These are phyloP conservation scores for Sturmia bella DNA, from an alignment of 2,888 invertebrate species.

Conservation along the genomic window DNA sequence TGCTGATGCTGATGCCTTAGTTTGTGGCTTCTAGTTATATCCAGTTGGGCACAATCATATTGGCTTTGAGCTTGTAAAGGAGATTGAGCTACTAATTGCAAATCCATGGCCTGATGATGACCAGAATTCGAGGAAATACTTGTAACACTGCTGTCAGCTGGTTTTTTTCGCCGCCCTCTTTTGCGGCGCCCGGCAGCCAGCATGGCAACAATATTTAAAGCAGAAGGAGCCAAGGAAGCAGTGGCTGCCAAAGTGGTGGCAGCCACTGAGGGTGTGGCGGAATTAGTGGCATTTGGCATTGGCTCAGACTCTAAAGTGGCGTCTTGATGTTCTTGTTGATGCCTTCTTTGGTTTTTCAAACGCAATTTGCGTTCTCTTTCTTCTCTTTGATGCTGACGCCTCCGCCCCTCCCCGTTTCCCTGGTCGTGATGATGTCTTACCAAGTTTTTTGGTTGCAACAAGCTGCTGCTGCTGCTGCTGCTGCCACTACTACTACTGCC, in stretches of 20 bases:
- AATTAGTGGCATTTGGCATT: slow-evolving; percentile 72
- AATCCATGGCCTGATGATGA: slow-evolving; percentile 71
- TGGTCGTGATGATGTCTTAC: slow-evolving; percentile 78
- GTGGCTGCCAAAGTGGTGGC: slow-evolving; percentile 78
- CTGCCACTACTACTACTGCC: slow-evolving; percentile 24
- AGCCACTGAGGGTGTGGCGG: slow-evolving; percentile 75
- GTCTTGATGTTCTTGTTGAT: slow-evolving; percentile 67
- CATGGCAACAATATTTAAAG: slow-evolving; percentile 78
- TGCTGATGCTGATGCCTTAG: slow-evolving; percentile 60
- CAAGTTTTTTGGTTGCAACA: slow-evolving; percentile 77
- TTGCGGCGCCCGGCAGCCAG: slow-evolving; percentile 79
- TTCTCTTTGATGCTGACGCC: slow-evolving; percentile 74
- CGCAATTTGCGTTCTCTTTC: slow-evolving; percentile 73
- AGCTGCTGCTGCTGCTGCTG: slow-evolving; percentile 60
- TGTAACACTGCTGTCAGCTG: slow-evolving; percentile 53
- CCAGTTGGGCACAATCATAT: slow-evolving; percentile 44
- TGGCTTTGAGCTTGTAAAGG: slow-evolving; percentile 61
- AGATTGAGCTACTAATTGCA: slow-evolving; percentile 76
- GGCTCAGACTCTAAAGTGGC: slow-evolving; percentile 58
- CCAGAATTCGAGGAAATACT: slow-evolving; percentile 36
- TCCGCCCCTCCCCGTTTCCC: slow-evolving; percentile 70
- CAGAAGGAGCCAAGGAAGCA: slow-evolving; percentile 76
- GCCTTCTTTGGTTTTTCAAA: slow-evolving; percentile 71
- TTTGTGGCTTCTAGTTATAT: slow-evolving; percentile 42
- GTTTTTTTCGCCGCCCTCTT: slow-evolving; percentile 78